Base-by-base conservation (phyloP, 2,797 vertebrate genomes). In the Mallotus villosus region DNA sequence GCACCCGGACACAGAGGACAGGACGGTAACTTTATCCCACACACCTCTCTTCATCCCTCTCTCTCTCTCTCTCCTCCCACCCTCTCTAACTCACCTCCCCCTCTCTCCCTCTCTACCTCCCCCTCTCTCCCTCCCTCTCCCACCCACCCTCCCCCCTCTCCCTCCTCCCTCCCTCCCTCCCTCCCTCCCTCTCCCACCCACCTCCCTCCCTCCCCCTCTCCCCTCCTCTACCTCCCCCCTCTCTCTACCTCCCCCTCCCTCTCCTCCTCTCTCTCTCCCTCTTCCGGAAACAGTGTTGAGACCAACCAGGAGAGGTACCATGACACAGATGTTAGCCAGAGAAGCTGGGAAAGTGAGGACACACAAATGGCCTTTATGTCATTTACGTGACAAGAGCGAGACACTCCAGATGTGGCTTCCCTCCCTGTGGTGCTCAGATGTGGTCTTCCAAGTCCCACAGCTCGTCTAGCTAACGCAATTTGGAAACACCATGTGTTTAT, bases 161-260 rank as follows among this genome's bases (percentile, higher is more conserved):
- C n/a, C n/a, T n/a, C n/a, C n/a, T n/a, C 27, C 37, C 63, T 16
- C 37, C 11, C 63, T 65, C 12, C 9, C 14, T 7, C 63, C n/a
- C 27, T 37, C 17, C 24, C 29, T 14, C 19, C 12, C 37, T 24
- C 70, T 55, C 7, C 21, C 37, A n/a, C n/a, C n/a, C n/a, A n/a
- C 58, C 21, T 70, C 61, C 16, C 19, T 59, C 17, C n/a, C 76
- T 76, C 77, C 59, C 80, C 80, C 74, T 74, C 75, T 74, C n/a
- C n/a, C n/a, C n/a, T n/a, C n/a, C n/a, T n/a, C n/a, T n/a, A n/a
- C n/a, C n/a, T n/a, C n/a, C n/a, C n/a, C n/a, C n/a, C n/a, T n/a
- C n/a, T n/a, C n/a, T n/a, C n/a, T n/a, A n/a, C n/a, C n/a, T n/a
- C n/a, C n/a, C n/a, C n/a, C n/a, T n/a, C 77, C 71, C 60, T 62